Evolutionary conservation across 2,113 vertebrate genomes (phyloP), one percentile per base, ranked within the genome.

Genomic region (Megaceryle torquata): DNA sequence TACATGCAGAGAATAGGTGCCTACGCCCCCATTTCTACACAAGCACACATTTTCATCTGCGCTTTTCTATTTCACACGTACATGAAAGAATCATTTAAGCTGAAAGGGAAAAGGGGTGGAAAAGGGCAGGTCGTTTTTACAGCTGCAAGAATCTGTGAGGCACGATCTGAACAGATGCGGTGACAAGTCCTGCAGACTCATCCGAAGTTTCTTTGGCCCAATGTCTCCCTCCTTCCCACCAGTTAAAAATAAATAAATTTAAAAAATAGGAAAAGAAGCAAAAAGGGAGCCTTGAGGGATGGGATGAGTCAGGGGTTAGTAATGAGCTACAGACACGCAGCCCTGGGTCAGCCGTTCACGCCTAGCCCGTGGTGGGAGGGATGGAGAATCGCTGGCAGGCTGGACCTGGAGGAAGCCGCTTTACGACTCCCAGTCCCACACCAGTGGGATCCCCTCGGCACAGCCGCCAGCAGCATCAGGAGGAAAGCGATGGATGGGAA

Each of bases 291-390:
- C 77, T 57, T 53, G 59, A 94, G 86, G 86, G 92, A 91, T 46
- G 20, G 77, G 61, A 76, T 95, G 93, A 96, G 80, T 96, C 88
- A 94, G 90, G 74, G 90, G 91, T 94, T 94, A 92, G 93, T 91
- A 91, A 96, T 89, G 95, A 95, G 81, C 71, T 69, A 60, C 88
- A 95, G 90, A 92, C 88, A 93, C 78, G 88, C 85, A 59, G 86
- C 29, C 68, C 37, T 78, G 67, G 95, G 95, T 95, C 90, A 94
- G 80, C 0, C 24, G 88, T 65, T 95, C 95, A 93, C 13, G 41
- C 81, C 80, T 50, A 86, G 88, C 31, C 92, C 39, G 22, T 46
- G 74, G 83, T 65, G 86, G 77, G 44, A 88, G 76, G 69, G 57
- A 92, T 10, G 1, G 54, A 1, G 4, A 68, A 25, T 6, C 72